Conservation (phyloP, 2,113 vertebrate genomes). For the Ophthalmolycus amberensis region DNA sequence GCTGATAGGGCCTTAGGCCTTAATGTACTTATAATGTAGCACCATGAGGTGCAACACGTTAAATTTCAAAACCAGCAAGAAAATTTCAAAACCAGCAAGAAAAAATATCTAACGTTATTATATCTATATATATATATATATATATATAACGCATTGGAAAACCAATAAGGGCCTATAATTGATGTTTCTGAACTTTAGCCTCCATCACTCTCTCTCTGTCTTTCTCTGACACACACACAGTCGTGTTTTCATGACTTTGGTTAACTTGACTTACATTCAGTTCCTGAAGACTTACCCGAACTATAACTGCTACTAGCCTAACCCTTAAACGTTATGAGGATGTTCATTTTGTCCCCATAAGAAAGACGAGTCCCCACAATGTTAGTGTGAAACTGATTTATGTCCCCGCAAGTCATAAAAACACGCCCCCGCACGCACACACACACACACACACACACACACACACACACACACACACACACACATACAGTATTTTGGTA, state of each 20-base stretch:
- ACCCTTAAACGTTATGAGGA: neutral
- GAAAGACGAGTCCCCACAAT: neutral
- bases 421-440: neutral
- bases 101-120: too few species aligned
- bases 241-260: neutral
- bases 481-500: neutral
- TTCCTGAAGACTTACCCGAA: neutral
- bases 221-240: neutral
- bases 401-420: neutral
- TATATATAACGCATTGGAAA: neutral
- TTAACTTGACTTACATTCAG: neutral
- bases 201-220: neutral
- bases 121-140: too few species aligned
- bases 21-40: neutral
- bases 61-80: neutral
- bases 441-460: conserved; percentile 7
- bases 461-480: conserved; percentile 11
- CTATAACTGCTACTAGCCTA: neutral
- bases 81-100: neutral
- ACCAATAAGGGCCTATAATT: neutral
- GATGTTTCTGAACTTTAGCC: neutral
- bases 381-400: neutral
- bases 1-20: neutral
- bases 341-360: neutral
- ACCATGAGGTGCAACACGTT: neutral